Evolutionary conservation across 2,888 invertebrate species (phyloP), one percentile per base, ranked within the genome.

Genomic region (Corythucha ciliata): DNA sequence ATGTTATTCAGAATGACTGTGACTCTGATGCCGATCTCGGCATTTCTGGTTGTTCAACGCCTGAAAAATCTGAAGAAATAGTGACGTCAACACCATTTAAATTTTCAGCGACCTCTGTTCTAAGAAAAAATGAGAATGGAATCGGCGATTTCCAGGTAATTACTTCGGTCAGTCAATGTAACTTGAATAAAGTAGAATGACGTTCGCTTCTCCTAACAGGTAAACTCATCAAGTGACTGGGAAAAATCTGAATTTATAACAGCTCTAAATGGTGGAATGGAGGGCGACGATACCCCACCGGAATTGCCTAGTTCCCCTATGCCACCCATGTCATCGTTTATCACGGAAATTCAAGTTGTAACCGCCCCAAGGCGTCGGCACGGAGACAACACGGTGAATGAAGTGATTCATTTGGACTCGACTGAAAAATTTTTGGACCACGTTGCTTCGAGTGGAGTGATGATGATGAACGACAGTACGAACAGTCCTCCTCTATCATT

Each of bases 271-370:
- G n/a, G n/a, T n/a, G n/a, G n/a, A n/a, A 39, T 52, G 22, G 44
- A 50, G 33, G 57, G 57, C 59, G 58, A 65, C 55, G 65, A 63
- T 3, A 62, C 59, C 10, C 65, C 66, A 10, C 69, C 70, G n/a
- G 65, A 68, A 3, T 57, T 70, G 1, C 69, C 70, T 2, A 68
- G 63, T 6, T 69, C 70, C 0, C 69, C 70, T 2, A 64, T 69
- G 57, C 69, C 69, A 25, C 57, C 61, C 57, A 52, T 61, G 39
- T 55, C 63, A 26, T 78, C 79, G 22, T 82, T 81, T 63, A 74
- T 83, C 26, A 83, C 82, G 33, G 83, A 83, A 69, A 83, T 83
- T 52, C 80, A 82, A 68, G 82, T 83, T 0, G 68, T 76, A 1
- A 63, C 69, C 2, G 66, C 63, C 32, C 61, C 62, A 8, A 67